Base-by-base conservation (phyloP, 2,113 vertebrate genomes). In the Brachirus orientalis region DNA sequence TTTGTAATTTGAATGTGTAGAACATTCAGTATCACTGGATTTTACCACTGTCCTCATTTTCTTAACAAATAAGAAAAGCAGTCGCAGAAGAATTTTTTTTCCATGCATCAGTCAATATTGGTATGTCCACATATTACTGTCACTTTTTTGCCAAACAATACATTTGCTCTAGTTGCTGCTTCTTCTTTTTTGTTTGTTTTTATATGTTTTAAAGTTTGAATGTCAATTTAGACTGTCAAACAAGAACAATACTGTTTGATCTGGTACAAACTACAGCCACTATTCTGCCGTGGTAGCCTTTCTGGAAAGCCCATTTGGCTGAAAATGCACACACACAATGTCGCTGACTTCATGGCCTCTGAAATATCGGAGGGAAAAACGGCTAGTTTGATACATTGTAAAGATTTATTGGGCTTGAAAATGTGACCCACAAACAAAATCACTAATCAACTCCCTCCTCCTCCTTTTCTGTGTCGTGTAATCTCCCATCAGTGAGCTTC, bases 341-440 rank as follows among this genome's bases (percentile, higher is more conserved):
- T 57, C 73, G 61, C 35, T 18, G 52, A 48, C 35, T 37, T 20
- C 14, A 38, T 16, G 35, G 16, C 12, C 63, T 57, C 58, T 16
- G 56, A 48, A 52, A n/a, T 50, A 80, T 55, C 46, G 43, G 22
- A 75, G 52, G 51, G 50, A 17, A 54, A 63, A 64, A 46, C 8
- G 65, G 57, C 56, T 58, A 63, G 46, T 84, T 81, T 70, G 35
- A 62, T 70, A 74, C 47, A 80, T 82, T 90, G 67, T 92, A 76
- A 80, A 87, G 86, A 86, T 87, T 90, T 89, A 91, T 84, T 92
- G 87, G 88, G 68, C 78, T 91, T 91, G 89, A 88, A 92, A 92
- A 92, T 90, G 77, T 88, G 85, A 89, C 89, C 88, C 85, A 90
- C 72, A 86, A 88, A 90, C 69, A 68, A 77, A 83, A 55, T 76